phyloP scores from a whole-genome alignment of 2,888 invertebrate species.

The Clunio marinus region DNA sequence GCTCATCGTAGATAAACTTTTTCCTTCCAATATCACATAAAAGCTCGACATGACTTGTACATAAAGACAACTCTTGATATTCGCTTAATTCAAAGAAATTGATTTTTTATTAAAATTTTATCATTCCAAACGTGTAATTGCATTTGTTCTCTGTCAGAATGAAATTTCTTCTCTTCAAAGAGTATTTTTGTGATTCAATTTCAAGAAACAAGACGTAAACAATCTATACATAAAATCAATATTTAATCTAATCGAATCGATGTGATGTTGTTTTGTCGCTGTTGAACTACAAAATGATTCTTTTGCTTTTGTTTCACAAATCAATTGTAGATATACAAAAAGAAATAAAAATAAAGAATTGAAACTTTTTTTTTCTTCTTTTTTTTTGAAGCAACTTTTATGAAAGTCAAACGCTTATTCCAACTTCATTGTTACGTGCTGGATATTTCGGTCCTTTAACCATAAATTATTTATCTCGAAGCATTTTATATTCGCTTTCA shows the following conservation, averaged over 20 bases:
- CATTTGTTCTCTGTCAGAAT: slow-evolving; percentile 3
- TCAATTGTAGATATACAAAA: too few relatives aligned
- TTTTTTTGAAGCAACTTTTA: too few relatives aligned
- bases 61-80: too few relatives aligned
- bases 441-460: too few relatives aligned
- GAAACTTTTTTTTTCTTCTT: too few relatives aligned
- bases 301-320: too few relatives aligned
- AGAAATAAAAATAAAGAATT: too few relatives aligned
- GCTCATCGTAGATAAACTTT: neutral
- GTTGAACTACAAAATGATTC: too few relatives aligned
- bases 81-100: slow-evolving; percentile 18
- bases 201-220: neutral
- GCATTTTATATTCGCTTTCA: neutral
- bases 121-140: slow-evolving; percentile 21
- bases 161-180: neutral
- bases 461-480: slow-evolving; percentile 27
- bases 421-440: too few relatives aligned
- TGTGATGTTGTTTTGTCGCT: too few relatives aligned
- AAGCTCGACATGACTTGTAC: too few relatives aligned
- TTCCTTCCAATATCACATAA: neutral
- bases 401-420: too few relatives aligned
- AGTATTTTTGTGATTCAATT: slow-evolving; percentile 16
- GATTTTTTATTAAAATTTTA: slow-evolving; percentile 22
- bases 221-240: slow-evolving; percentile 11
- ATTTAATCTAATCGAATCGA: slow-evolving; percentile 21